Percentiles rank a stretch among this genome's conserved stretches.
Evolutionary conservation across 2,797 vertebrate species (phyloP).

Genomic region (Syngnathus rostellatus): DNA sequence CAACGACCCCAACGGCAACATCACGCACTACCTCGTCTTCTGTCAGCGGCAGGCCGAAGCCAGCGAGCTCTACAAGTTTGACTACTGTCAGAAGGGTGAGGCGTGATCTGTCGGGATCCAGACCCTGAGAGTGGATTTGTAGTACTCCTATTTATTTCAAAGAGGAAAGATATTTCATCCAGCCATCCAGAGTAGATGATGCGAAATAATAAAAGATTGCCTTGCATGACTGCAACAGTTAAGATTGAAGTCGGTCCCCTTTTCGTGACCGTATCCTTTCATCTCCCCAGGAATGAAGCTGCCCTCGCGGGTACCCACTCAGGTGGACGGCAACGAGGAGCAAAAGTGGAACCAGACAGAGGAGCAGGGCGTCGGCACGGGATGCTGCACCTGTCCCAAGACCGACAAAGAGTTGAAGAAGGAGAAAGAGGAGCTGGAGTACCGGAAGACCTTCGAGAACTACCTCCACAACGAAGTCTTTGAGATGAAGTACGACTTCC

Average conservation of each 20-base stretch:
- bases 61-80: slow-evolving; percentile 87
- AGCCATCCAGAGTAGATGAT: not conserved
- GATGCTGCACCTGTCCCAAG: slow-evolving; percentile 90
- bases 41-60: slow-evolving; percentile 88
- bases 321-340: slow-evolving; percentile 68
- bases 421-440: slow-evolving; percentile 87
- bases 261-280: slow-evolving; percentile 8
- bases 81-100: slow-evolving; percentile 96
- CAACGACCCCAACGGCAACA: slow-evolving; percentile 91
- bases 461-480: slow-evolving; percentile 97
- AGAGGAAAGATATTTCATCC: no score
- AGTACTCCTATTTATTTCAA: no score
- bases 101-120: no score
- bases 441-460: slow-evolving; percentile 88
- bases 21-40: slow-evolving; percentile 92
- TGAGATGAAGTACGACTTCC: slow-evolving; percentile 66
- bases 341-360: slow-evolving; percentile 81
- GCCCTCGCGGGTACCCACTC: slow-evolving; percentile 78
- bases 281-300: slow-evolving; percentile 80
- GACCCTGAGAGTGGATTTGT: no score
- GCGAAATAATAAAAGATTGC: not conserved
- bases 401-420: slow-evolving; percentile 92
- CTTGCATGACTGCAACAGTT: not conserved
- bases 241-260: not conserved
- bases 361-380: slow-evolving; percentile 65